Evolutionary conservation across 2,797 vertebrate genomes (phyloP), one percentile per base, ranked within the genome.

Genomic region (Gymnothorax javanicus): DNA sequence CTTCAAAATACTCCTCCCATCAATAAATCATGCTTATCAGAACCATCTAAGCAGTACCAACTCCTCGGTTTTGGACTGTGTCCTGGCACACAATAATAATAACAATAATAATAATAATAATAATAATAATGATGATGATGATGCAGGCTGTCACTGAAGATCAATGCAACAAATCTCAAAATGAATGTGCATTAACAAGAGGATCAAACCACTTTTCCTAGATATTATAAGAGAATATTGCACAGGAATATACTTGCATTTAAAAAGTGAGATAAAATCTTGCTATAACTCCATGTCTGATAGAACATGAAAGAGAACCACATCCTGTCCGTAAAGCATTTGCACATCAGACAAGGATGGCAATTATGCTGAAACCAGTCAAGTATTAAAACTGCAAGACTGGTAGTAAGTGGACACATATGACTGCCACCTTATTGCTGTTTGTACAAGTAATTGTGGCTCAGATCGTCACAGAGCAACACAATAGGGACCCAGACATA

Each of bases 1-100:
- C 20, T 25, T 56, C 56, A 86, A 83, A 88, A 60, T 58, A 71
- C n/a, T 13, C 9, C 25, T 23, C n/a, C 64, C 64, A 43, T 43
- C 33, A 43, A 43, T 43, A 43, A 43, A 43, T 43, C 33, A 43
- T 43, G 33, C 33, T 43, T 23, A 17, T 33, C 9, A 57, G 90
- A 83, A 62, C 52, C 69, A 43, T 20, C 15, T 87, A 71, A 90
- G 87, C 89, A 84, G 62, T 87, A 90, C 83, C 86, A 90, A 91
- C 88, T 91, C 92, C 81, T 77, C 84, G 90, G 86, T 87, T 86
- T 87, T 12, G 12, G 27, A 27, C 71, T 73, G 27, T 33, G 17
- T 54, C 2, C 86, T 87, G 59, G 25, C 88, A 90, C 84, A 82
- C 27, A 23, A 86, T 43, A 73, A 75, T 87, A 69, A 82, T 54